A percentile compares a stretch with the other conserved stretches of the same genome.
phyloP scores from a whole-genome alignment of 1,140 invertebrate species.

The Brachionus asplanchnoidis region DNA sequence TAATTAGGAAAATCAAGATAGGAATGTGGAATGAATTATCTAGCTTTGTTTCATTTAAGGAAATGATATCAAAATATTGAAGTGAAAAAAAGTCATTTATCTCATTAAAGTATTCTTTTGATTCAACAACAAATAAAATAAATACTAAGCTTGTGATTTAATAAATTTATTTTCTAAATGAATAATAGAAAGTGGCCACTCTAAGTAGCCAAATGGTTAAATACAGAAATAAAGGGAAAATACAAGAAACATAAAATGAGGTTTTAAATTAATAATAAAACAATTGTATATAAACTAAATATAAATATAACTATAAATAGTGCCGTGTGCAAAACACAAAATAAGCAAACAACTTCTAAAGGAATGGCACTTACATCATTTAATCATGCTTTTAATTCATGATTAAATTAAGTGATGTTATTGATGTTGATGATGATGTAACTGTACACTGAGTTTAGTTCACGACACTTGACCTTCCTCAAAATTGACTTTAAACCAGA shows the following conservation, averaged over 20 bases:
- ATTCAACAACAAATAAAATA: background rate
- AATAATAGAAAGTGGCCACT: conserved; percentile 19
- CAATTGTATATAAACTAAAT: background rate
- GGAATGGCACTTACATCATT: conserved; percentile 15
- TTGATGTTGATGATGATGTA: background rate
- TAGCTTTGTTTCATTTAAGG: too few species aligned
- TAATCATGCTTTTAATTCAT: conserved; percentile 22
- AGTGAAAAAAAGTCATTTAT: too few species aligned
- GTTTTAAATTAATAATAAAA: conserved; percentile 21
- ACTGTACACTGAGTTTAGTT: background rate
- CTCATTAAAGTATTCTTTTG: background rate
- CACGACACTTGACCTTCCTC: background rate
- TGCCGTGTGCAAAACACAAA: background rate
- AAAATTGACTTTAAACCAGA: background rate
- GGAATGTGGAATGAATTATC: too few species aligned
- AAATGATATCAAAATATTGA: too few species aligned
- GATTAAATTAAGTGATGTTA: background rate
- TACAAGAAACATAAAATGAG: background rate
- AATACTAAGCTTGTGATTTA: background rate
- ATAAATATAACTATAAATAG: conserved; percentile 16
- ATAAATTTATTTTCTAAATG: background rate
- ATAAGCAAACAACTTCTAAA: conserved; percentile 5
- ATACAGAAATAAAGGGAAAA: background rate
- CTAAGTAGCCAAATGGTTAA: conserved; percentile 4
- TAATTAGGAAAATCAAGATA: too few species aligned